phyloP scores from a whole-genome alignment of 2,113 vertebrate genomes.

The Paramisgurnus dabryanus region DNA sequence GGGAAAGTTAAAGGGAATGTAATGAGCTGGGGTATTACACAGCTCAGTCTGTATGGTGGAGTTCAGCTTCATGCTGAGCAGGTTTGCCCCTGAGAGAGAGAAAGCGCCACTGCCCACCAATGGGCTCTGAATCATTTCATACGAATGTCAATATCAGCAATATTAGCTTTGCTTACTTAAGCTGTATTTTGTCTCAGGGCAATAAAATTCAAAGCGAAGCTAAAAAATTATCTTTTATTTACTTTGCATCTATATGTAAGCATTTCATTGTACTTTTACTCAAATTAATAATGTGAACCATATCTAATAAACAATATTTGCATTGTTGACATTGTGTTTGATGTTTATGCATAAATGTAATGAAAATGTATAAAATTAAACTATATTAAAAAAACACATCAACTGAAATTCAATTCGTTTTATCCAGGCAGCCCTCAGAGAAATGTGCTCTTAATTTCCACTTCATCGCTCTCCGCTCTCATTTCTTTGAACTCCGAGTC shows the following conservation, averaged over 20 bases:
- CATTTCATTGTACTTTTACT: constrained; percentile 17
- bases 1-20: constrained; percentile 68
- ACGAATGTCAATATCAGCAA: constrained; percentile 13
- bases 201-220: neutral
- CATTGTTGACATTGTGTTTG: constrained; percentile 10
- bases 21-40: constrained; percentile 77
- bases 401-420: neutral
- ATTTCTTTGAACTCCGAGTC: constrained; percentile 44
- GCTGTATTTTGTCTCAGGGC: neutral
- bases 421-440: constrained; percentile 56
- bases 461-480: constrained; percentile 34
- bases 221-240: no score
- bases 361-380: neutral
- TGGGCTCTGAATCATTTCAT: neutral
- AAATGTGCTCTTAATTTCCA: constrained; percentile 55
- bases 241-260: neutral
- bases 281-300: constrained; percentile 24
- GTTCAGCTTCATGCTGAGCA: constrained; percentile 76
- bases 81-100: constrained; percentile 70
- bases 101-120: neutral
- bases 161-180: constrained; percentile 10
- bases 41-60: constrained; percentile 75
- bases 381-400: neutral
- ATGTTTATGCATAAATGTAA: neutral
- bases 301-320: constrained; percentile 62